phyloP scores from a whole-genome alignment of 2,113 vertebrate species.

The Zosterops hypoxanthus region DNA sequence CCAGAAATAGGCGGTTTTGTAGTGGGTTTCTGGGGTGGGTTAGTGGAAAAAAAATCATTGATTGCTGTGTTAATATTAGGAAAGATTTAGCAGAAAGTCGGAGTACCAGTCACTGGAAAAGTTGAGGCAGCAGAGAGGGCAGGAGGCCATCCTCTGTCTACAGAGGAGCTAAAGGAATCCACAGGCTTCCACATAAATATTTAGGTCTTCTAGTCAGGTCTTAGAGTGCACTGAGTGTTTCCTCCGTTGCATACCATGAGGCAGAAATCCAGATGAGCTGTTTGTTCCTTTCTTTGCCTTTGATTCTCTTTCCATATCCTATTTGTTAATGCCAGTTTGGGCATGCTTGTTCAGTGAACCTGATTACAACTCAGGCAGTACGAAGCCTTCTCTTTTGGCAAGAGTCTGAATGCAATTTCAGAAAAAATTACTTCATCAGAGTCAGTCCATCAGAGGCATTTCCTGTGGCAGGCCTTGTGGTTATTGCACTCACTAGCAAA shows the following conservation, averaged over 20 bases:
- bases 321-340: neutral
- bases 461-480: neutral
- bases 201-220: slow-evolving; percentile 26
- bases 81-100: slow-evolving; percentile 16
- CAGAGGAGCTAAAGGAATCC: slow-evolving; percentile 18
- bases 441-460: neutral
- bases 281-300: slow-evolving; percentile 23
- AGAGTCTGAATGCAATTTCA: neutral
- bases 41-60: neutral
- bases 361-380: neutral
- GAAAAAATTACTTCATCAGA: neutral
- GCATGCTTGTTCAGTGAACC: neutral
- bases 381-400: neutral
- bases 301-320: neutral
- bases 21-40: neutral
- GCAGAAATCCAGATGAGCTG: neutral
- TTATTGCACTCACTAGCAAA: neutral
- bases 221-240: slow-evolving; percentile 1
- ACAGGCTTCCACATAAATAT: slow-evolving; percentile 39
- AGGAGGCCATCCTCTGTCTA: neutral
- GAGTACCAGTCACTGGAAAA: neutral
- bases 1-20: neutral
- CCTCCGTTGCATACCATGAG: neutral
- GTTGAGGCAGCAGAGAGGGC: neutral
- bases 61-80: slow-evolving; percentile 4